These are phyloP conservation scores for Tenthredo scrophulariae DNA, from an alignment of 2,888 invertebrate species.

Conservation along the genomic window DNA sequence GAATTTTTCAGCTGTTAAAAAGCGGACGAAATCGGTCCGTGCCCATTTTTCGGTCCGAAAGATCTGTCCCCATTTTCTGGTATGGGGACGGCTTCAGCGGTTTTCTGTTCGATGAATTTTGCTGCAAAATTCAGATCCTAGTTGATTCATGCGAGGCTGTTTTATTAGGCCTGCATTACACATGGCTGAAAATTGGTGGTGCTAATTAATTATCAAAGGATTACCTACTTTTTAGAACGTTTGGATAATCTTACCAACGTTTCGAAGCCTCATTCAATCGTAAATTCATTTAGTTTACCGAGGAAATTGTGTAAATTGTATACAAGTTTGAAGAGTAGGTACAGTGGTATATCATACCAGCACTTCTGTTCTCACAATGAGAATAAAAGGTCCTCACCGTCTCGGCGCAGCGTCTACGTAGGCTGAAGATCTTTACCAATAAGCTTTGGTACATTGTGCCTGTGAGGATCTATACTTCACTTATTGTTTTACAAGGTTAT, in stretches of 20 bases:
- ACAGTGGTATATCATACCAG: neutral
- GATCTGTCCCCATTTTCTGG: neutral
- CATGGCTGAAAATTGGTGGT: neutral
- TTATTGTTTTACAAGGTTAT: constrained; percentile 3
- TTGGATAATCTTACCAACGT: neutral
- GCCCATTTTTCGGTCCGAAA: neutral
- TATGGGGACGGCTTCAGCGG: neutral
- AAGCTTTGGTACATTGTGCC: neutral
- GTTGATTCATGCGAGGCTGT: neutral
- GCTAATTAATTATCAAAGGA: neutral
- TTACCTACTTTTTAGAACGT: neutral
- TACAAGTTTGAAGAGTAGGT: neutral
- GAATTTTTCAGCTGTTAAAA: neutral
- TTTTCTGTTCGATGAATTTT: neutral
- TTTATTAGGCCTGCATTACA: neutral
- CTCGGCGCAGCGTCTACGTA: neutral
- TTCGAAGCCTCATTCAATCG: neutral
- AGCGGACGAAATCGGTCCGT: neutral
- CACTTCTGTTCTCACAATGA: neutral
- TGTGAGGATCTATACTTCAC: neutral
- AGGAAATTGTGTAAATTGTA: neutral
- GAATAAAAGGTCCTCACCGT: neutral
- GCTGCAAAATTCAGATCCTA: neutral
- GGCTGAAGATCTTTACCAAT: neutral
- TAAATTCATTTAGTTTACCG: neutral